Evolutionary conservation across 2,888 invertebrate species (phyloP).

Genomic region (Heterodera filipjevi): DNA sequence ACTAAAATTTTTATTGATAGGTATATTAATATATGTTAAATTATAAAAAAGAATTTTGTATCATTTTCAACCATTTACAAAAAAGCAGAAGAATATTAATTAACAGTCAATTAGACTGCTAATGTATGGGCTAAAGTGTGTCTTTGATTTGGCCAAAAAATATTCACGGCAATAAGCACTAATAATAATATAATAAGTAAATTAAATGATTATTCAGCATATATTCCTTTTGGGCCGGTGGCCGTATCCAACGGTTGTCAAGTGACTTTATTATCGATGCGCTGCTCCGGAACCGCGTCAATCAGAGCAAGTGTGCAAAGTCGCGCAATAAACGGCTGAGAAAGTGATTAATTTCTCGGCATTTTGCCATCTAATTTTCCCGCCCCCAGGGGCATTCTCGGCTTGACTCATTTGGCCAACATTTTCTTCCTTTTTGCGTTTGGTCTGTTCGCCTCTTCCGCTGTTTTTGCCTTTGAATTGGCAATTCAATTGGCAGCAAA

Average conservation of each 20-base stretch:
- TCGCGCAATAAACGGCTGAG: background rate
- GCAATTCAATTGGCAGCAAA: background rate
- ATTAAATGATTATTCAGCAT: background rate
- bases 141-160: too few species aligned
- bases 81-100: too few species aligned
- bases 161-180: too few species aligned
- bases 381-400: background rate
- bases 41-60: too few species aligned
- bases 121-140: too few species aligned
- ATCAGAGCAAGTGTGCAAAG: background rate
- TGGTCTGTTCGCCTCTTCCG: background rate
- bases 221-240: background rate
- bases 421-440: background rate
- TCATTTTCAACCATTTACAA: too few species aligned
- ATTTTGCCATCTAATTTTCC: background rate
- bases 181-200: too few species aligned
- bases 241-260: background rate
- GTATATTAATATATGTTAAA: too few species aligned
- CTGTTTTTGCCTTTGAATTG: background rate
- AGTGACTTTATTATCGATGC: background rate
- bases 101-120: too few species aligned
- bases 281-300: background rate
- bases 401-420: background rate
- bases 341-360: background rate
- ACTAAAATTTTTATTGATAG: too few species aligned